A percentile compares a stretch with the other conserved stretches of the same genome.
phyloP scores from a whole-genome alignment of 2,888 invertebrate genomes.

The Drosophila prolongata region DNA sequence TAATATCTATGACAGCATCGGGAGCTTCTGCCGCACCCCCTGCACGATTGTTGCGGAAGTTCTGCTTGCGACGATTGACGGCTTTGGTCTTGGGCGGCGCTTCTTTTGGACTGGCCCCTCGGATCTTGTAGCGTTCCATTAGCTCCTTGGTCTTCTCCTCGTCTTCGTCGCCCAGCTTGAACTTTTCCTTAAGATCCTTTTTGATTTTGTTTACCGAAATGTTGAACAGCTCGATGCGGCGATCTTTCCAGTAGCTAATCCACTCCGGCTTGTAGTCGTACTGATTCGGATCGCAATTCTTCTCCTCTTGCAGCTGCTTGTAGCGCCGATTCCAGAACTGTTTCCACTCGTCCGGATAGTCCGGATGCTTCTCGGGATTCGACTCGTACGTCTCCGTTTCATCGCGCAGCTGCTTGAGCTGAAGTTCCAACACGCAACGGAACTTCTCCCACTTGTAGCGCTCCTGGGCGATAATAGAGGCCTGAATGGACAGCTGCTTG shows the following conservation, averaged over 20 bases:
- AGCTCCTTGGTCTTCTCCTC: constrained; percentile 81
- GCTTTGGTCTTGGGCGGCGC: neutral
- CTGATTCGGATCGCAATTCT: constrained; percentile 88
- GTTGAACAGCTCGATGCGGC: constrained; percentile 91
- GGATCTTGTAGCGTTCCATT: constrained; percentile 83
- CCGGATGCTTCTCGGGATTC: constrained; percentile 94
- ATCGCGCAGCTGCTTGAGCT: constrained; percentile 86
- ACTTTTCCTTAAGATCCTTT: constrained; percentile 88
- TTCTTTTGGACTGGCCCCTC: constrained; percentile 57
- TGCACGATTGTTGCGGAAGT: constrained; percentile 46
- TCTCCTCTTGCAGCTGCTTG: constrained; percentile 90
- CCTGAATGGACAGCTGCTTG: constrained; percentile 82
- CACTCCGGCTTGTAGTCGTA: constrained; percentile 96
- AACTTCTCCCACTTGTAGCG: constrained; percentile 86
- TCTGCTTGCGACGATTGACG: constrained; percentile 45
- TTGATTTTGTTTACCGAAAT: constrained; percentile 88
- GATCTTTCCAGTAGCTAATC: constrained; percentile 93
- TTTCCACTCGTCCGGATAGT: constrained; percentile 95
- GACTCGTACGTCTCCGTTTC: constrained; percentile 90
- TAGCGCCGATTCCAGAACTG: constrained; percentile 94
- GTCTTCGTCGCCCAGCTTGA: constrained; percentile 85
- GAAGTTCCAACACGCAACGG: constrained; percentile 83
- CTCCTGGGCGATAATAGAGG: constrained; percentile 84
- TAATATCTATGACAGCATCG: constrained; percentile 79
- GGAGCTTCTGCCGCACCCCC: neutral